Base-by-base conservation (phyloP, 2,797 vertebrate species). In the Ispidina lecontei region DNA sequence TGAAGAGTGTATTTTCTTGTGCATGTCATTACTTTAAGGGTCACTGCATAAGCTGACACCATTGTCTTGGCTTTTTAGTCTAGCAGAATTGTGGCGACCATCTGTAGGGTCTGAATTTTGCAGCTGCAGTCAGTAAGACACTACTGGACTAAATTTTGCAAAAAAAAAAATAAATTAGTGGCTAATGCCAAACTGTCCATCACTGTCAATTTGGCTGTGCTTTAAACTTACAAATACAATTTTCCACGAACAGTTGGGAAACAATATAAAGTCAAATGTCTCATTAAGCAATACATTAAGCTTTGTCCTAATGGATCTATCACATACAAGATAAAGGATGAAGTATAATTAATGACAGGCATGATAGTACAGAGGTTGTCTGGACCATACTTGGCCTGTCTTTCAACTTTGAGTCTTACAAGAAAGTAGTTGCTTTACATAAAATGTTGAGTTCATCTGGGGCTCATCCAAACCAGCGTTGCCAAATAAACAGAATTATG, bases 41-140 rank as follows among this genome's bases (percentile, higher is more conserved):
- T 76, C 63, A 83, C 52, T 92, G 87, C 91, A 84, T 92, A 95
- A 91, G 73, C 70, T 90, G 84, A 89, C 81, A 95, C 90, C 67
- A 78, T 17, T 23, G 51, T 65, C 70, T 85, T 87, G 54, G 80
- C 71, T 70, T 86, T 95, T 64, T 43, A 89, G 35, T 69, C 81
- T 73, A 71, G 16, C n/a, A 55, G 80, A 95, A 75, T 13, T 94
- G 59, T 90, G 76, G 86, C 85, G 78, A 83, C 77, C 83, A 94
- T 78, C 81, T 97, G 90, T 82, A 95, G 89, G 87, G 73, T 80
- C 89, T 89, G 90, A 83, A 25, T 91, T 96, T 85, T 87, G 85
- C 93, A 97, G 95, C 95, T 97, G 96, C 88, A 79, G 55, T 95
- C 71, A 96, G 90, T 96, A 93, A 95, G 87, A 93, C 52, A 37